Percentiles rank a stretch among this genome's conserved stretches.
These are phyloP conservation scores for Drosophila mayaguana DNA, from an alignment of 2,888 invertebrate genomes.

Conservation along the genomic window DNA sequence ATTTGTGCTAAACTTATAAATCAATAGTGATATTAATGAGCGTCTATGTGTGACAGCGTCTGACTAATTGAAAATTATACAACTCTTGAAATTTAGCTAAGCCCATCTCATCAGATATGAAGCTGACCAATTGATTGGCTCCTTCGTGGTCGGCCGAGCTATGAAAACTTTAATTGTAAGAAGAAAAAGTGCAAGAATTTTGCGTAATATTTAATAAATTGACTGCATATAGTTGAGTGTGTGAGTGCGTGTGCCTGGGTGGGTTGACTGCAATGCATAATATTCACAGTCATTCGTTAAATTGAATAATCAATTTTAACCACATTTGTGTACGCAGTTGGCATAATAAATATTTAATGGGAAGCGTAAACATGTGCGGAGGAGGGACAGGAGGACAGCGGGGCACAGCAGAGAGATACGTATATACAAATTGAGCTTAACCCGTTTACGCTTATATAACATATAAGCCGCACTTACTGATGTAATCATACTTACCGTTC, in stretches of 20 bases:
- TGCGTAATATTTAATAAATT: conserved; percentile 59
- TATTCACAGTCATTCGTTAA: conserved; percentile 66
- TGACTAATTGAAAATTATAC: conserved; percentile 2
- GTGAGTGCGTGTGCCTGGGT: not conserved
- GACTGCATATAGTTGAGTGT: conserved; percentile 28
- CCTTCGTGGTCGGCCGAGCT: conserved; percentile 57
- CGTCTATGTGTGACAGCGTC: not conserved
- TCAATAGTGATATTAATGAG: not conserved
- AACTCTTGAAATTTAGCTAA: not conserved
- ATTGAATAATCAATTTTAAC: conserved; percentile 74
- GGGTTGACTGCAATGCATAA: conserved; percentile 38
- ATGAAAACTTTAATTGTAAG: conserved; percentile 72
- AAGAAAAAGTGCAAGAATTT: conserved; percentile 26
- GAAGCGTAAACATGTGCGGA: not conserved
- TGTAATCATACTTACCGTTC: conserved; percentile 81
- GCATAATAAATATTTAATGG: conserved; percentile 62
- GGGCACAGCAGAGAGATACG: conserved; percentile 4
- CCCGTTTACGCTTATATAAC: conserved; percentile 10
- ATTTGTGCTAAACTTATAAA: not conserved
- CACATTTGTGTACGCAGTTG: conserved; percentile 61
- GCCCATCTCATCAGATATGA: not conserved
- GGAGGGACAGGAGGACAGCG: conserved; percentile 1
- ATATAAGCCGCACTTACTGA: conserved; percentile 29
- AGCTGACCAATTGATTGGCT: conserved; percentile 20
- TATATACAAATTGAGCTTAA: conserved; percentile 12